Evolutionary conservation across 2,888 invertebrate species (phyloP).

Genomic region (Taenaris catops): DNA sequence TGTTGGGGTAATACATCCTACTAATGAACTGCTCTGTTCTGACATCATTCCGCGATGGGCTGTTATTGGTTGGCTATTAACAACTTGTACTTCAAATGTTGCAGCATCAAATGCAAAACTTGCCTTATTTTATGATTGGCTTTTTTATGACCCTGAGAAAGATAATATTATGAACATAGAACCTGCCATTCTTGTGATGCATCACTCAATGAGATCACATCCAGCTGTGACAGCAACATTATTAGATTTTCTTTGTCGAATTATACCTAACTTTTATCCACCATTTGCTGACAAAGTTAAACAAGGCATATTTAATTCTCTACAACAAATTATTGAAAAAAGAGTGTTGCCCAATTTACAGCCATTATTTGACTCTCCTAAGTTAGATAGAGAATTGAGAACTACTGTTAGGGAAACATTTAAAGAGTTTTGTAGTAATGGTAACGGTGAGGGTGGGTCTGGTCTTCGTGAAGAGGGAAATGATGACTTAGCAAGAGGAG

Average conservation of each 20-base stretch:
- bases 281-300: constrained; percentile 88
- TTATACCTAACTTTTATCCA: constrained; percentile 93
- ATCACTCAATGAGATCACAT: constrained; percentile 95
- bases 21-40: constrained; percentile 95
- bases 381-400: constrained; percentile 90
- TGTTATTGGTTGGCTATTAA: constrained; percentile 95
- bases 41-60: constrained; percentile 97
- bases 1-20: constrained; percentile 95
- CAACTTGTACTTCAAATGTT: constrained; percentile 93
- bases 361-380: constrained; percentile 93
- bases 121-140: constrained; percentile 96
- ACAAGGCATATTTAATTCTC: constrained; percentile 89
- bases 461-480: constrained; percentile 65
- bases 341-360: constrained; percentile 92
- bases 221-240: constrained; percentile 94
- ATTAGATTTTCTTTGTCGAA: constrained; percentile 94
- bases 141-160: constrained; percentile 93
- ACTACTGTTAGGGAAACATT: constrained; percentile 94
- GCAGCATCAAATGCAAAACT: constrained; percentile 95
- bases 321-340: constrained; percentile 93
- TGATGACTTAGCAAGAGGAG: constrained; percentile 62
- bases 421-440: constrained; percentile 89
- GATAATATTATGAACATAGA: constrained; percentile 98
- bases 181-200: constrained; percentile 96
- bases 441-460: constrained; percentile 71